These are phyloP conservation scores for Hippopotamyrus pictus DNA, from an alignment of 2,797 vertebrate species.

Conservation along the genomic window DNA sequence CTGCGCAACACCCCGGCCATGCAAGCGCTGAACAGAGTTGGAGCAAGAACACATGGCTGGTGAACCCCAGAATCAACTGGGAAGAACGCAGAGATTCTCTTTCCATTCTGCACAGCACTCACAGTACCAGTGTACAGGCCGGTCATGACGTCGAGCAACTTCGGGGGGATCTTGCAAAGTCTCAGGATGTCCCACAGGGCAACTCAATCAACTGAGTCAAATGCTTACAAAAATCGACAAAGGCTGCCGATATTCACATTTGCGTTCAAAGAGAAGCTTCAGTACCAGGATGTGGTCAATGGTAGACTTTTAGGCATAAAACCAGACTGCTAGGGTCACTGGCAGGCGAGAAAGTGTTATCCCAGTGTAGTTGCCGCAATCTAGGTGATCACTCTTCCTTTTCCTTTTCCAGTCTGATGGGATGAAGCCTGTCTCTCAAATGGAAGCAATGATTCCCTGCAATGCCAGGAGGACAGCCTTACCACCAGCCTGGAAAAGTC, in stretches of 20 bases:
- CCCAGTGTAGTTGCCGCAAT: background rate
- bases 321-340: background rate
- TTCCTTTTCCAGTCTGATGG: background rate
- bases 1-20: background rate
- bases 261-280: background rate
- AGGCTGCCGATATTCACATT: background rate
- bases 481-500: background rate
- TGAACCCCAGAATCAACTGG: background rate
- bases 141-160: background rate
- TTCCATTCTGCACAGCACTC: background rate
- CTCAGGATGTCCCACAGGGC: background rate
- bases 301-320: background rate
- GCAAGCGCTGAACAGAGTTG: background rate
- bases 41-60: background rate
- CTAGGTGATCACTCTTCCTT: background rate
- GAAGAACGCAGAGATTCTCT: background rate
- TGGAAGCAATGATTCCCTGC: background rate
- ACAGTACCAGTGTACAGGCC: background rate
- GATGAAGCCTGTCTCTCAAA: background rate
- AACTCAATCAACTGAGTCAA: background rate
- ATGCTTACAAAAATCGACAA: background rate
- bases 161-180: background rate
- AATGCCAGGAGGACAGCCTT: background rate
- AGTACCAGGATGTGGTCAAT: background rate
- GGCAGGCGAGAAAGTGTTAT: background rate